Base-by-base conservation (phyloP, 2,888 invertebrate genomes). In the Amblyteles armatorius region DNA sequence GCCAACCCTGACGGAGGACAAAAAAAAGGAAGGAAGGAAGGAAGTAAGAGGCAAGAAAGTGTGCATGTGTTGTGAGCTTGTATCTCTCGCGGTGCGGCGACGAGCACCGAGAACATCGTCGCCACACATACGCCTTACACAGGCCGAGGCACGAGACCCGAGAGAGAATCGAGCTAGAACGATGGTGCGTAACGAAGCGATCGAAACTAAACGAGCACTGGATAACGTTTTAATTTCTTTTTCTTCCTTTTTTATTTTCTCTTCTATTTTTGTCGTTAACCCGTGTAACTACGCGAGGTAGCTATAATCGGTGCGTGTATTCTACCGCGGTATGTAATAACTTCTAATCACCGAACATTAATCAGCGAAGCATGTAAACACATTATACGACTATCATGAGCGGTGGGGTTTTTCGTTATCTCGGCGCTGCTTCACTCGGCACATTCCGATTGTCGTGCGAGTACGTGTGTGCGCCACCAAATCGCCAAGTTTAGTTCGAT, bases 401-500 rank as follows among this genome's bases (percentile, higher is more conserved):
- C 63, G 63, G 79, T 74, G 11, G 50, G 77, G 72, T 72, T 85
- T 85, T 85, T 85, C 79, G 79, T 83, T 85, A 85, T 80, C 85
- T 83, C 40, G 65, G 52, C 60, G 52, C 76, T 68, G 76, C 52
- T 76, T 79, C 50, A 57, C 50, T 60, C 68, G 44, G 71, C 67
- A 77, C 79, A 77, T 85, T 85, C 79, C 85, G 52, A 79, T 71
- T 72, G 0, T 44, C 44, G 44, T 44, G 44, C 57, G 72, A 57
- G 44, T 69, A 36, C 63, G 55, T 76, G 13, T 48, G 52, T 19
- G 22, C 26, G 48, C 50, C 50, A 52, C 57, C 36, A 71, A 48
- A 63, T 40, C 50, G 22, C 16, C 13, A 50, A 22, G 2, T 11
- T 50, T 33, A 22, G 33, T 48, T 48, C 67, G 67, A 74, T 26